Evolutionary conservation across 2,113 vertebrate genomes (phyloP), one percentile per base, ranked within the genome.

Genomic region (Deroptyus accipitrinus): DNA sequence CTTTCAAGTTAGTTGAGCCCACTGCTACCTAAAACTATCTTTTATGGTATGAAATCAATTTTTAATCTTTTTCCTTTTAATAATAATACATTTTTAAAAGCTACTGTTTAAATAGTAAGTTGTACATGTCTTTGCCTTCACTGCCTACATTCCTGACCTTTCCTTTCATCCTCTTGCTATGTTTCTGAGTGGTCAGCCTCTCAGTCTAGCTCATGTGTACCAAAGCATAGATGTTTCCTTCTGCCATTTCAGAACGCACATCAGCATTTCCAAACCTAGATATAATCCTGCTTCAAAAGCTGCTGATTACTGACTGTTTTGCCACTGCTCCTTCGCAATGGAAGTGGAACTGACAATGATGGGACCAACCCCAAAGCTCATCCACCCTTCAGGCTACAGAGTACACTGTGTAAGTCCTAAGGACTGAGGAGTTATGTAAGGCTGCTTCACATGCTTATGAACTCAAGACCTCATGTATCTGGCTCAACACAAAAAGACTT

Each of bases 321-420:
- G 59, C 28, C 20, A 24, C 27, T 33, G 35, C 52, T 90, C 8
- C 55, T 93, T 42, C 1, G 0, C 18, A 35, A 23, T 22, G 17
- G 35, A 72, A 68, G 18, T 41, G n/a, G 49, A 80, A 41, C 25
- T 54, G 46, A 41, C n/a, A 8, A 33, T 46, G 31, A 11, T 13
- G 24, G 37, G 39, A 61, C 6, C 59, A 51, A 25, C 37, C 64
- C 48, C 42, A 41, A 35, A 57, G 42, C 66, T 41, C 76, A 41
- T 16, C 55, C 37, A 52, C 10, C 11, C 54, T 75, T 41, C 46
- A 83, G 79, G 54, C 41, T 77, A 6, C 16, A 35, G 72, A 54
- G 33, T 1, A 13, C 3, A 0, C 7, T 35, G 33, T 0, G 1
- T 33, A n/a, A n/a, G n/a, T n/a, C n/a, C 48, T 46, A 67, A 77